Evolutionary conservation across 1,140 invertebrate species (phyloP), one percentile per base, ranked within the genome.

Genomic region (Hydropsyche tenuis): DNA sequence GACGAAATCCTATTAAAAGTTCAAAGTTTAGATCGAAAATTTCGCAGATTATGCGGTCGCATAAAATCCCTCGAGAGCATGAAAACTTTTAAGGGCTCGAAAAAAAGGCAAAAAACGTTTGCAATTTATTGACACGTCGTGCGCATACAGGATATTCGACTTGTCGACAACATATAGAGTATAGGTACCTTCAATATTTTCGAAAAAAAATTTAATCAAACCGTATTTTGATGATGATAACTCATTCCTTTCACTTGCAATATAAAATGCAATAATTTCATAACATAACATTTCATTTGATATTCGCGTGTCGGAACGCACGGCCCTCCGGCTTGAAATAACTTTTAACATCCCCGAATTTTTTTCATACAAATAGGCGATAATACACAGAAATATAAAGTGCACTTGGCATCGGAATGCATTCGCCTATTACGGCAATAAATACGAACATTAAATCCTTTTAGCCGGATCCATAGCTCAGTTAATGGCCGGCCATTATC

Each of bases 1-100:
- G 48, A 70, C 46, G 68, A 70, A 70, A 70, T 42, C 68, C 48
- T 46, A 70, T 70, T 70, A 70, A 70, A 70, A 70, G 46, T 70
- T 70, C n/a, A n/a, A 20, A 70, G 30, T 56, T 53, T 16, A 42
- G 68, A 56, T 70, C 48, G 30, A 20, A 70, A 70, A 70, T 30
- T 42, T 60, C 25, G 9, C 18, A 56, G 48, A 42, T 30, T 69
- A 56, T 69, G 66, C 66, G 48, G 68, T 56, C 68, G 16, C 42
- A 56, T 70, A 70, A 56, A 70, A 56, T 56, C 42, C 12, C 11
- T n/a, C 46, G 68, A 27, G 25, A 70, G 63, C 16, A 37, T 56
- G n/a, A 45, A 56, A 70, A 70, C 43, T 68, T 48, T 48, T 43
- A 43, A 45, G 30, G 42, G 23, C 1, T 23, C 56, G 22, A 60